Conservation (phyloP, 2,797 vertebrate genomes). For the Podargus strigoides region DNA sequence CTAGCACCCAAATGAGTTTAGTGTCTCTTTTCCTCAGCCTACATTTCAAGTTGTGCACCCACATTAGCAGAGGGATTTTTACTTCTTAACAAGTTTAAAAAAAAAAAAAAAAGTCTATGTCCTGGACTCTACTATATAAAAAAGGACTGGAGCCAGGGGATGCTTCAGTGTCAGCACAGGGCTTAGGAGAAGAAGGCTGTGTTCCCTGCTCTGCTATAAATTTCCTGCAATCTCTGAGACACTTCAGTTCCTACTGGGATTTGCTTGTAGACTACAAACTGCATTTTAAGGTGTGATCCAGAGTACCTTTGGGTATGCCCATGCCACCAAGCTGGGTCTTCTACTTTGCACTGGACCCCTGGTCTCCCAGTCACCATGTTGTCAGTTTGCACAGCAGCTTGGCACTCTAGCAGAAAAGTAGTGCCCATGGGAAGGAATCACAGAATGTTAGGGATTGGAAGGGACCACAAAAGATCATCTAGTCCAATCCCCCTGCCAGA, state of each 20-base stretch:
- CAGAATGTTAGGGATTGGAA: too few species aligned
- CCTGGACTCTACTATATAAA: not conserved
- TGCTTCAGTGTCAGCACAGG: not conserved
- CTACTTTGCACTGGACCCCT: not conserved
- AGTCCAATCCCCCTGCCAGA: too few species aligned
- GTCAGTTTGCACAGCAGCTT: not conserved
- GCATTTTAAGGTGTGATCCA: not conserved
- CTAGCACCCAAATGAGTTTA: not conserved
- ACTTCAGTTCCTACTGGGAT: not conserved
- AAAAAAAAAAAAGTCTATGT: not conserved
- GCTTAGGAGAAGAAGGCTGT: not conserved
- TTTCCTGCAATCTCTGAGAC: not conserved
- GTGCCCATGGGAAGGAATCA: too few species aligned
- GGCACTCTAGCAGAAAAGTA: not conserved
- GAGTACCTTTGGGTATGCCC: not conserved
- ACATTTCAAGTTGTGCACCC: too few species aligned
- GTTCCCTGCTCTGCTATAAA: not conserved
- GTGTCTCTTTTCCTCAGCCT: not conserved
- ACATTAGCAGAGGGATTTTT: not conserved
- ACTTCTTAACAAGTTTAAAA: not conserved
- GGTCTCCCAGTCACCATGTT: not conserved
- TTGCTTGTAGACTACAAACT: not conserved
- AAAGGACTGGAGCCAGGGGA: not conserved
- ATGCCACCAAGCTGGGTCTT: not conserved
- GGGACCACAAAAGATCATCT: too few species aligned